Evolutionary conservation across 2,113 vertebrate species (phyloP), one percentile per base, ranked within the genome.

Genomic region (Rallus limicola): DNA sequence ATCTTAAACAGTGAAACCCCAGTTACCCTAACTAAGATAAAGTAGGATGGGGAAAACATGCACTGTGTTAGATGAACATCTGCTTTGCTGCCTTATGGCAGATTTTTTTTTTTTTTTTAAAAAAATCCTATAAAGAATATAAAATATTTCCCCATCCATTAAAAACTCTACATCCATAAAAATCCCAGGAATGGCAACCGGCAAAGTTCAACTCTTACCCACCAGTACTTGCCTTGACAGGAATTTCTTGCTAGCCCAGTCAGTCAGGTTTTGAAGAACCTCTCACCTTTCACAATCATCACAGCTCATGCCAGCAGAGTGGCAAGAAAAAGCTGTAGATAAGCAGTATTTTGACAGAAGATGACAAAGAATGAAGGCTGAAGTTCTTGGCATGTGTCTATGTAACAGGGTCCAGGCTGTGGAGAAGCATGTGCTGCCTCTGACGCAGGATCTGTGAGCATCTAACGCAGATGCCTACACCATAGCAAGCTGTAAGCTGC

Each of bases 391-490:
- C 11, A 23, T 53, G 14, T 56, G 70, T 7, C 33, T 26, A 31
- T 0, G 5, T 17, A 31, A 40, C 40, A 44, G 34, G 24, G 53
- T 4, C 19, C 33, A 20, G 25, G 15, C n/a, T 17, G 5, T 0
- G 29, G 28, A 63, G 70, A 78, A 38, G 21, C 1, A 1, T 0
- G 5, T 14, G 59, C 36, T 31, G 33, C 5, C n/a, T 33, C 85
- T 81, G 74, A 16, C 28, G 26, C 0, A n/a, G 31, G 63, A 70
- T 46, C 69, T n/a, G 48, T 1, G 36, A 55, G 17, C 10, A 46
- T 44, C 82, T 77, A 10, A 76, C 1, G 38, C 4, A 33, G 71
- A 36, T 25, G 36, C 0, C 20, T 16, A 53, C n/a, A 44, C 4
- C 65, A 48, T 28, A 78, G 46, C 44, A 69, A 74, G 70, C 55